Base-by-base conservation (phyloP, 2,888 invertebrate genomes). In the Poecilobothrus nobilitatus region DNA sequence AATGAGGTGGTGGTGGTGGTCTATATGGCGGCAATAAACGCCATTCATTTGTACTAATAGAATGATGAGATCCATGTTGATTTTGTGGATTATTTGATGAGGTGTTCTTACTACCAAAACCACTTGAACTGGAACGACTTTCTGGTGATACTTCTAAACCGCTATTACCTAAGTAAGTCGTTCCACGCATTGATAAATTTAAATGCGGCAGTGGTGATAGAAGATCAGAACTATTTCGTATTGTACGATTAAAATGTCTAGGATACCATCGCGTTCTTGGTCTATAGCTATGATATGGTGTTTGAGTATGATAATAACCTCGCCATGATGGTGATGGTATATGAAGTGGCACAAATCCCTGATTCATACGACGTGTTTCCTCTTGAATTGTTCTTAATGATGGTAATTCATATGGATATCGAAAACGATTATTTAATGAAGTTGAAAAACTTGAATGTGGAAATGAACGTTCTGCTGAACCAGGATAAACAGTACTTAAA, bases 61-160 rank as follows among this genome's bases (percentile, higher is more conserved):
- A 87, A 73, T 87, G 84, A 76, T 90, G 89, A 81, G 91, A 90
- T 78, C 91, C 90, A 78, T 91, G 91, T 78, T 91, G 91, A 78
- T 91, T 91, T 78, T 91, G 91, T 76, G 90, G 90, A 70, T 81
- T 80, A 63, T 63, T 22, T 53, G 88, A 87, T 34, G 91, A 91
- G 53, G 92, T 93, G 82, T 94, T 95, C 79, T 94, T 93, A 77
- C 94, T 94, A 71, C 94, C 94, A 80, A 94, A 94, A 18, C 94
- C 94, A 78, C 92, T 92, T 61, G 93, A 93, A 76, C 92, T 93
- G 21, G 92, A 92, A 67, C 93, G 87, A 76, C 92, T 92, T 79
- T 94, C 94, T 0, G 94, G 94, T 5, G 93, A 94, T 10, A 92
- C 90, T 78, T 92, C 91, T 77, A 87, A 83, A 1, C 83, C 82